A percentile compares a stretch with the other conserved stretches of the same genome.
These are phyloP conservation scores for Allolobophora icterica DNA, from an alignment of 2,888 invertebrate species.

Conservation along the genomic window DNA sequence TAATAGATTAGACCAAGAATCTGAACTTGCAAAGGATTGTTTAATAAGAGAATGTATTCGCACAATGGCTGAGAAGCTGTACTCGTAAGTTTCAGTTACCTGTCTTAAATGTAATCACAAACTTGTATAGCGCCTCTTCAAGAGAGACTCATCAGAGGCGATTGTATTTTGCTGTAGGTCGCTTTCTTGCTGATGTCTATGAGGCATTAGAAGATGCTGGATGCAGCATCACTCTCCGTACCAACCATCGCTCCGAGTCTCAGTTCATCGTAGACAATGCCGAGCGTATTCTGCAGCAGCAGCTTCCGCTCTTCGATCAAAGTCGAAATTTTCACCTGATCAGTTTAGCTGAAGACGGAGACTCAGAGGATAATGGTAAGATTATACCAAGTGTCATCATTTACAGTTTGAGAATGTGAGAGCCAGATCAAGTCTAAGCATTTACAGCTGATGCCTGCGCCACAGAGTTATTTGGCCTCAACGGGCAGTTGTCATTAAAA, in stretches of 20 bases:
- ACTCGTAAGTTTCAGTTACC: not conserved
- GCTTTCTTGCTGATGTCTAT: slow-evolving; percentile 56
- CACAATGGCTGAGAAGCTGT: too few species aligned
- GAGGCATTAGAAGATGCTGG: slow-evolving; percentile 44
- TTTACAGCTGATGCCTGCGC: too few species aligned
- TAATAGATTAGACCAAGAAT: too few species aligned
- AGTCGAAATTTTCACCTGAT: slow-evolving; percentile 48
- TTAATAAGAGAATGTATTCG: too few species aligned
- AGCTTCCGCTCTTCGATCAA: slow-evolving; percentile 51
- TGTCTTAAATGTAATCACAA: too few species aligned
- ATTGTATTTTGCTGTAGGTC: slow-evolving; percentile 49
- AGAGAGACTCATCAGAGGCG: too few species aligned
- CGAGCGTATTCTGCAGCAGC: slow-evolving; percentile 52
- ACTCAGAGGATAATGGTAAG: not conserved
- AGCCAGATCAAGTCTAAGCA: not conserved
- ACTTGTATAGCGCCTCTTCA: too few species aligned
- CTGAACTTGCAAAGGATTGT: too few species aligned
- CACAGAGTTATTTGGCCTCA: too few species aligned
- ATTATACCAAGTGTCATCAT: not conserved
- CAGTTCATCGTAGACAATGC: slow-evolving; percentile 58
- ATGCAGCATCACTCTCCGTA: slow-evolving; percentile 53
- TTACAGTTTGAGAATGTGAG: not conserved
- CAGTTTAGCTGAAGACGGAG: slow-evolving; percentile 35
- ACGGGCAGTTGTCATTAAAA: too few species aligned
- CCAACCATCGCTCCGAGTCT: slow-evolving; percentile 59